These are phyloP conservation scores for Acanthosoma haemorrhoidale DNA, from an alignment of 2,888 invertebrate genomes.

Conservation along the genomic window DNA sequence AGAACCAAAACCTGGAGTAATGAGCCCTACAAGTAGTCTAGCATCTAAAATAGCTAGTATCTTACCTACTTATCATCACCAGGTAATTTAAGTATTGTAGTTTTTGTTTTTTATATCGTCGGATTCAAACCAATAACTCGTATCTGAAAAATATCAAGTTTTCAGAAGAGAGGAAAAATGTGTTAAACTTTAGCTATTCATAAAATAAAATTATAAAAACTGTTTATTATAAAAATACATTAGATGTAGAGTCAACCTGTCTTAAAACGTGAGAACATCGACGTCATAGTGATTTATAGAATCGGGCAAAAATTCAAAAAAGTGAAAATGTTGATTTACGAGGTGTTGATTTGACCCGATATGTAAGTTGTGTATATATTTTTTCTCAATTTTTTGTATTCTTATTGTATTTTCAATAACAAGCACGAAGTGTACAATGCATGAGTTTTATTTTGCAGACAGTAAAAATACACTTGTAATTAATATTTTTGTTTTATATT, in stretches of 20 bases:
- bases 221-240: too few relatives aligned
- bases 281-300: too few relatives aligned
- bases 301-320: too few relatives aligned
- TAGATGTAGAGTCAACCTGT: too few relatives aligned
- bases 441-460: neutral
- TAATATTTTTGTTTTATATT: neutral
- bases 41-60: conserved; percentile 24
- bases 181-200: too few relatives aligned
- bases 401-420: neutral
- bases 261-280: too few relatives aligned
- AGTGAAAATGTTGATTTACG: too few relatives aligned
- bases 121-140: too few relatives aligned
- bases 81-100: conserved; percentile 6
- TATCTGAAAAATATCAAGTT: too few relatives aligned
- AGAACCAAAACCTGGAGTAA: neutral
- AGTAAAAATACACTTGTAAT: neutral
- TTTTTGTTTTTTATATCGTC: neutral
- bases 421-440: neutral
- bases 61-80: conserved; percentile 22
- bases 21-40: conserved; percentile 6
- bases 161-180: too few relatives aligned
- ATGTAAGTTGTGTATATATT: neutral
- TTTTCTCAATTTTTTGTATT: neutral
- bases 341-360: too few relatives aligned
- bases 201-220: too few relatives aligned